Conservation (phyloP, 1,140 invertebrate genomes). For the Octopus sinensis region DNA sequence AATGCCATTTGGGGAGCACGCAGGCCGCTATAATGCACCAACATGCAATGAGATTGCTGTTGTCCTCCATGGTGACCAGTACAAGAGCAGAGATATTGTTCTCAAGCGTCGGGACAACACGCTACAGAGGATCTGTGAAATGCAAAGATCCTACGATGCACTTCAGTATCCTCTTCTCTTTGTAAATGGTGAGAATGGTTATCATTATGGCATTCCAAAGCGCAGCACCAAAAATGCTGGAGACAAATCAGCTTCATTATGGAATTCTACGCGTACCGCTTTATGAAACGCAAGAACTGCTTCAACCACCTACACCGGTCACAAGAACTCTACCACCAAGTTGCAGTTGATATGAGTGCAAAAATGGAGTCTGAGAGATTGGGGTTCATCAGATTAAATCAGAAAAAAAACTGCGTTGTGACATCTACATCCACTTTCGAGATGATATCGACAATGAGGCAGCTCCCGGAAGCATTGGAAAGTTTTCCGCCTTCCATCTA, state of each 20-base stretch:
- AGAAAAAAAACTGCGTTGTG: not conserved
- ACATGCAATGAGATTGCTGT: not conserved
- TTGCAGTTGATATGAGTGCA: not conserved
- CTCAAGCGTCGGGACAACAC: not conserved
- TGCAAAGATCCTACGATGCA: too few relatives aligned
- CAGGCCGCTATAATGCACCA: too few relatives aligned
- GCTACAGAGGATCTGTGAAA: not conserved
- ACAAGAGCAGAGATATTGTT: not conserved
- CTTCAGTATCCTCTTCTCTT: too few relatives aligned
- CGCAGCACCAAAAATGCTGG: not conserved
- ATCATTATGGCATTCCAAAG: not conserved
- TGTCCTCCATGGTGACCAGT: not conserved
- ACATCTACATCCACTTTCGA: not conserved
- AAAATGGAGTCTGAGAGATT: not conserved
- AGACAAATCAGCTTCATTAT: too few relatives aligned
- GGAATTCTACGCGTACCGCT: not conserved
- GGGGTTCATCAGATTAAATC: not conserved
- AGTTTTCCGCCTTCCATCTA: too few relatives aligned
- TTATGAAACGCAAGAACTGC: not conserved
- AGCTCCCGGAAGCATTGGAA: not conserved
- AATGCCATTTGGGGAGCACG: not conserved
- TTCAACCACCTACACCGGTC: not conserved
- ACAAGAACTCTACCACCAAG: not conserved
- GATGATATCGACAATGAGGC: not conserved
- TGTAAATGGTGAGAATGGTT: not conserved